Percentiles rank a stretch among this genome's conserved stretches.
Conservation (phyloP, 2,113 vertebrate genomes). For the Campylorhamphus procurvoides region DNA sequence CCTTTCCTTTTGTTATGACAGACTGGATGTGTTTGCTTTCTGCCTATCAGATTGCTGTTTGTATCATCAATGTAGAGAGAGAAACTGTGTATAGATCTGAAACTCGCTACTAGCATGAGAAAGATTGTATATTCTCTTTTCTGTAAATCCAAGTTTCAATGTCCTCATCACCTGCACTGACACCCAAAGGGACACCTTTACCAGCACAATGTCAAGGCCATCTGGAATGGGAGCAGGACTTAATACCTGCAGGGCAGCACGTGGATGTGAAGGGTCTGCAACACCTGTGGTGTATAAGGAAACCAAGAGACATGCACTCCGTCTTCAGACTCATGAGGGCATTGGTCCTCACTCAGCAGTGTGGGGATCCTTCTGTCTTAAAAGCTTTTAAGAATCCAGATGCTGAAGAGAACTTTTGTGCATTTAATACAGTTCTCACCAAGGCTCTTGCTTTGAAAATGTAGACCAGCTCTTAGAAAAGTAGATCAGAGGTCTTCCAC, state of each 20-base stretch:
- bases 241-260: neutral
- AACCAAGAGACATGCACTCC: neutral
- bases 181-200: neutral
- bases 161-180: neutral
- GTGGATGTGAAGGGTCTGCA: neutral
- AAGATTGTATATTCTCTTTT: neutral
- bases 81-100: neutral
- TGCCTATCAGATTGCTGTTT: neutral
- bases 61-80: neutral
- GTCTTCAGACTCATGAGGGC: neutral
- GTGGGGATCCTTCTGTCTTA: neutral
- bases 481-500: neutral
- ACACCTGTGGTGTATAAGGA: neutral
- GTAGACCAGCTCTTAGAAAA: neutral
- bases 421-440: neutral
- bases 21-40: neutral
- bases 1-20: neutral
- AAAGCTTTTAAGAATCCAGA: neutral
- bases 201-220: neutral
- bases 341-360: neutral
- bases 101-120: neutral
- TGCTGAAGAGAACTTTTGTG: neutral
- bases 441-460: neutral
- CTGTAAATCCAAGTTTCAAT: neutral
- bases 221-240: neutral